These are phyloP conservation scores for Heteromormyrus szaboi DNA, from an alignment of 2,797 vertebrate species.

Conservation along the genomic window DNA sequence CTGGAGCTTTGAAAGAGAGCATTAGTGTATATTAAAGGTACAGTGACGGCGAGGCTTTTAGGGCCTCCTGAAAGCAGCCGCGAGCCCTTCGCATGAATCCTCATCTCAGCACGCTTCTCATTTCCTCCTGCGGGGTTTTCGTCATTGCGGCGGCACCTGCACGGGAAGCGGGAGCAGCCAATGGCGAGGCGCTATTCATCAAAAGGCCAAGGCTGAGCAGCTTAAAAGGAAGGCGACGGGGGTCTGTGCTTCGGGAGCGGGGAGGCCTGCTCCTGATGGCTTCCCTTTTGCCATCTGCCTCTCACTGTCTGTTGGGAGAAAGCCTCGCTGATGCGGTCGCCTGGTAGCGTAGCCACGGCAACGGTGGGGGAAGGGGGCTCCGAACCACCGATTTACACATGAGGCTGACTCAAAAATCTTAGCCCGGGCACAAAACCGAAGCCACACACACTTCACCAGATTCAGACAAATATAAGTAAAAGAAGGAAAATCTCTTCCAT, in stretches of 20 bases:
- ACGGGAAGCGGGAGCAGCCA: neutral
- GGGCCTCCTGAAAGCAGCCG: neutral
- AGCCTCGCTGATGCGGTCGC: neutral
- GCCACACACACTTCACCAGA: neutral
- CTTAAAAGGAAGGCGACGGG: conserved; percentile 15
- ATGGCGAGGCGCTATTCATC: neutral
- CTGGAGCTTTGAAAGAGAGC: neutral
- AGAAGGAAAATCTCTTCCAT: neutral
- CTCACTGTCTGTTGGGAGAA: neutral
- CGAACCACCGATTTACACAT: neutral
- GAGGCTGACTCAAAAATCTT: neutral
- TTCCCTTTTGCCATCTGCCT: conserved; percentile 17
- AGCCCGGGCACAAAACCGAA: neutral
- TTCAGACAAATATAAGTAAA: neutral
- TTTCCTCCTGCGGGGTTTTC: neutral
- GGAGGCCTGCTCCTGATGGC: neutral
- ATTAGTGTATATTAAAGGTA: neutral
- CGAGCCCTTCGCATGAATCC: neutral
- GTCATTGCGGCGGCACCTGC: neutral
- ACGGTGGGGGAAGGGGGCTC: conserved; percentile 10
- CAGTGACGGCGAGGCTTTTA: neutral
- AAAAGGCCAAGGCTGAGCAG: neutral
- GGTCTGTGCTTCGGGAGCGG: conserved; percentile 23
- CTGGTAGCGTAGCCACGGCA: conserved; percentile 1
- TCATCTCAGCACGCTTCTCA: neutral